These are phyloP conservation scores for Odontesthes bonariensis DNA, from an alignment of 2,113 vertebrate genomes.

Conservation along the genomic window DNA sequence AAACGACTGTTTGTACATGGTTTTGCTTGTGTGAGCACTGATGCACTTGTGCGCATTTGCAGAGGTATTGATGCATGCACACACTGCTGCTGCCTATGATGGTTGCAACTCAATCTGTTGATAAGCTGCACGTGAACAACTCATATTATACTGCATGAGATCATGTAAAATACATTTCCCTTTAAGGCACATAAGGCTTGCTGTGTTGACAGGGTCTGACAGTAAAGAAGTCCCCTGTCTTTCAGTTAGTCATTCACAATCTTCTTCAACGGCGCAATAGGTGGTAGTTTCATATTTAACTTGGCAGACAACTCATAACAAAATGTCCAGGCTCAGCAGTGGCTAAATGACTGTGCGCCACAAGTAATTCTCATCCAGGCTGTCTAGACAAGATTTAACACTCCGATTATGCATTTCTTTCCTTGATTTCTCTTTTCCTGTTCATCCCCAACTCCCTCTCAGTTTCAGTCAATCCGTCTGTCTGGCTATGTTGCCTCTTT, in stretches of 20 bases:
- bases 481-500: slow-evolving; percentile 25
- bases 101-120: slow-evolving; percentile 35
- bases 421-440: slow-evolving; percentile 38
- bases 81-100: slow-evolving; percentile 26
- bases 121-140: slow-evolving; percentile 53
- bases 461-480: slow-evolving; percentile 49
- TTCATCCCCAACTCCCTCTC: slow-evolving; percentile 45
- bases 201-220: slow-evolving; percentile 7
- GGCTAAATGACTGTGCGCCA: slow-evolving; percentile 51
- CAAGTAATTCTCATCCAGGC: slow-evolving; percentile 48
- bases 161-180: slow-evolving; percentile 43
- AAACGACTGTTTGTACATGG: slow-evolving; percentile 13
- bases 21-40: slow-evolving; percentile 29
- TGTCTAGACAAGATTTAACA: slow-evolving; percentile 57
- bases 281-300: slow-evolving; percentile 49
- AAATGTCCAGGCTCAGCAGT: slow-evolving; percentile 50
- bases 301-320: slow-evolving; percentile 46
- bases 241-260: slow-evolving; percentile 22
- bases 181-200: slow-evolving; percentile 42
- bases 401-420: slow-evolving; percentile 42
- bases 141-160: slow-evolving; percentile 26
- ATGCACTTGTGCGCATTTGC: slow-evolving; percentile 40
- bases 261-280: slow-evolving; percentile 22
- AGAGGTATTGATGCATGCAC: slow-evolving; percentile 36
- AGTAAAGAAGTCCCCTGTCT: slow-evolving; percentile 26